A percentile compares a stretch with the other conserved stretches of the same genome.
These are phyloP conservation scores for Psephotus haematonotus DNA, from an alignment of 2,113 vertebrate genomes.

Conservation along the genomic window DNA sequence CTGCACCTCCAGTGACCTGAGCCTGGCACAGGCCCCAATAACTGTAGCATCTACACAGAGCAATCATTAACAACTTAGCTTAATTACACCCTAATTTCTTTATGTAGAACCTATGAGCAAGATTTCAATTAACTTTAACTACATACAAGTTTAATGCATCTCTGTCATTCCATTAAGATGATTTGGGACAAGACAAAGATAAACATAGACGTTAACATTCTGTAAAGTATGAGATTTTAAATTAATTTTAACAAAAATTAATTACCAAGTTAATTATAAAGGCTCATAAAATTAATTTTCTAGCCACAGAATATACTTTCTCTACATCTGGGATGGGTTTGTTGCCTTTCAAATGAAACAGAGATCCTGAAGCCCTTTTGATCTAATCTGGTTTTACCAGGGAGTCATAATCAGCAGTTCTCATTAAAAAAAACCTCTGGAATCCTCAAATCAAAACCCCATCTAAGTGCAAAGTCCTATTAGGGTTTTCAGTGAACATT, in stretches of 20 bases:
- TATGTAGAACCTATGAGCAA: neutral
- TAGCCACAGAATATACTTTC: neutral
- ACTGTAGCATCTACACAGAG: neutral
- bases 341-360: neutral
- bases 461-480: neutral
- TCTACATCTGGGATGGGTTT: neutral
- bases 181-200: slow-evolving; percentile 39
- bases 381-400: neutral
- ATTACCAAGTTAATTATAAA: slow-evolving; percentile 40
- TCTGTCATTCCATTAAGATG: neutral
- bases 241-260: slow-evolving; percentile 19
- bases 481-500: neutral
- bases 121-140: slow-evolving; percentile 51
- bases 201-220: slow-evolving; percentile 19
- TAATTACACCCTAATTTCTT: slow-evolving; percentile 41
- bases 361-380: neutral
- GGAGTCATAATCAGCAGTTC: neutral
- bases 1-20: neutral
- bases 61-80: neutral
- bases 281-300: neutral
- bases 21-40: neutral
- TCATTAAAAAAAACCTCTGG: neutral
- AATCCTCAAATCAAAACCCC: neutral
- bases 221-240: neutral
- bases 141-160: neutral